phyloP scores from a whole-genome alignment of 1,140 invertebrate species.

The Charaxes varanes region DNA sequence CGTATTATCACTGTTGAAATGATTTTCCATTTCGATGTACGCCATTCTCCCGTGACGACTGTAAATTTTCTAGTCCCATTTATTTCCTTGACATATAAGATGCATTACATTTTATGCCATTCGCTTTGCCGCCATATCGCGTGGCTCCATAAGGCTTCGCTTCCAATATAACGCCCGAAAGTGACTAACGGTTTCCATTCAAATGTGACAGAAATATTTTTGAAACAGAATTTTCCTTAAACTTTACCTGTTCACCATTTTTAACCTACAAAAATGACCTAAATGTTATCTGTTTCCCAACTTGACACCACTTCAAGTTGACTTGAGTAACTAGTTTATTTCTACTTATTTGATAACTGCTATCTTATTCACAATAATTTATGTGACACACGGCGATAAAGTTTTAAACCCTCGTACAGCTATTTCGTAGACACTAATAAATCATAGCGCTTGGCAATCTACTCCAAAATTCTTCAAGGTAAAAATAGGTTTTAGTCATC shows the following conservation, averaged over 20 bases:
- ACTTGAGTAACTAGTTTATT: no score
- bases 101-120: slow-evolving; percentile 51
- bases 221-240: slow-evolving; percentile 18
- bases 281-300: no score
- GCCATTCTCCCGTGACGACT: slow-evolving; percentile 25
- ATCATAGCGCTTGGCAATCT: neutral
- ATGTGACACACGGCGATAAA: no score
- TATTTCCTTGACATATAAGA: slow-evolving; percentile 50
- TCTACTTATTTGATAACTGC: no score
- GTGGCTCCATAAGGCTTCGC: slow-evolving; percentile 41
- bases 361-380: no score
- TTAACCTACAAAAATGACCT: no score
- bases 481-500: no score
- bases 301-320: no score
- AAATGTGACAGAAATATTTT: slow-evolving; percentile 45
- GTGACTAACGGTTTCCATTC: slow-evolving; percentile 48
- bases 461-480: slow-evolving; percentile 4
- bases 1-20: slow-evolving; percentile 43
- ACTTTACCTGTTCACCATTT: slow-evolving; percentile 8
- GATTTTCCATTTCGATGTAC: slow-evolving; percentile 35
- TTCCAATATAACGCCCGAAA: slow-evolving; percentile 46
- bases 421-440: no score
- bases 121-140: slow-evolving; percentile 45
- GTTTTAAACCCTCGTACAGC: no score
- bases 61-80: slow-evolving; percentile 43